Percentiles rank a stretch among this genome's conserved stretches.
Evolutionary conservation across 2,888 invertebrate species (phyloP).

Genomic region (Metacarcinus magister): DNA sequence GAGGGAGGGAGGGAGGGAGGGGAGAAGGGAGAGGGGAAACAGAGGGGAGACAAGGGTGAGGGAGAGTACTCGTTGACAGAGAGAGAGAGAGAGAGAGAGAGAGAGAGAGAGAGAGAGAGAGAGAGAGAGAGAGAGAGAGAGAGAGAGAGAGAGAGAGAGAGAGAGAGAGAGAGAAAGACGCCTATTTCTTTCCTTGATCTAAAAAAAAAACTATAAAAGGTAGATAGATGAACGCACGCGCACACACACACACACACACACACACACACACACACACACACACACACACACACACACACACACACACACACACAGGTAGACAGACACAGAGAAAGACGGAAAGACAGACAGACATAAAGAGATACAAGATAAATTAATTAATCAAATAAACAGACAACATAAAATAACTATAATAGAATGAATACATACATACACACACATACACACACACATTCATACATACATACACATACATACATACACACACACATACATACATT

Average conservation of each 20-base stretch:
- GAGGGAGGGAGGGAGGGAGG: background rate
- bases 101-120: background rate
- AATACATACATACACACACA: background rate
- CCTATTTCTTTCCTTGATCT: background rate
- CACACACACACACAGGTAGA: background rate
- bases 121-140: constrained; percentile 54
- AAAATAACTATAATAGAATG: no score
- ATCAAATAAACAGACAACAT: no score
- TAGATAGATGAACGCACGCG: background rate
- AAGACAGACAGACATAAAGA: background rate
- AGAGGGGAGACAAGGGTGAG: background rate
- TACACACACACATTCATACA: no score
- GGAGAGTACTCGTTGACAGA: background rate
- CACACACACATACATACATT: no score
- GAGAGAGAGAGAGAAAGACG: constrained; percentile 57
- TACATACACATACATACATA: no score
- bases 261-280: background rate
- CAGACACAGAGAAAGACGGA: no score
- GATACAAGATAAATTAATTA: no score
- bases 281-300: constrained; percentile 49
- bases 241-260: constrained; percentile 14
- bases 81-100: background rate
- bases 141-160: constrained; percentile 60
- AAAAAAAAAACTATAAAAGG: background rate
- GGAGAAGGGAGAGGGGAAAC: background rate